Base-by-base conservation (phyloP, 2,113 vertebrate genomes). In the Rhinoptilus africanus region DNA sequence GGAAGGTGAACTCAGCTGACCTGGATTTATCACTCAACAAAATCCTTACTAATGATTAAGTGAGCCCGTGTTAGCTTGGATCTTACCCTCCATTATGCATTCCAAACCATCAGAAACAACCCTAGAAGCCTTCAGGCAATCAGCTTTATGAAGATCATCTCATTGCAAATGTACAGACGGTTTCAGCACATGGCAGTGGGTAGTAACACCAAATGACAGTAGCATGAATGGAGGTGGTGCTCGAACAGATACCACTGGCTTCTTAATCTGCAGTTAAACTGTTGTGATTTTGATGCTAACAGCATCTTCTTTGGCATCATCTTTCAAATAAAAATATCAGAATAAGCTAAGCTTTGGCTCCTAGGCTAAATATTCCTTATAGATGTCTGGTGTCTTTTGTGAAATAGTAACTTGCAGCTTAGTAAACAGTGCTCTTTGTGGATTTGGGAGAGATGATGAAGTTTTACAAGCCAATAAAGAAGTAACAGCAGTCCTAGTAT, bases 381-480 rank as follows among this genome's bases (percentile, higher is more conserved):
- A 57, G 14, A 7, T 57, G 13, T 57, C n/a, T 53, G 50, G 27
- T 47, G 35, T 69, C 54, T 82, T 85, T 83, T 45, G 57, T 43
- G 66, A 93, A 92, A 81, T 15, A 68, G 51, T 47, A 96, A 69
- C 15, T 68, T 50, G 45, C 41, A 89, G 24, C 34, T 89, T 76
- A 82, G 56, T 45, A 78, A 95, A 87, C 27, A 81, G 51, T 6
- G 9, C 11, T 85, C 22, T 41, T 45, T 62, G 41, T 14, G 59
- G 28, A 50, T 89, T 95, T 93, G 47, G 28, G 57, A 85, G 57
- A 93, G 48, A 56, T 41, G 12, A 71, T 72, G 30, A 88, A 82
- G 30, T 79, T 97, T 94, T 76, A 92, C 30, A 88, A 89, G 71
- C 27, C 82, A 88, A 59, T 92, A 93, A 94, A 82, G 35, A 85